These are phyloP conservation scores for Pentalonia nigronervosa DNA, from an alignment of 1,140 invertebrate genomes.

Conservation along the genomic window DNA sequence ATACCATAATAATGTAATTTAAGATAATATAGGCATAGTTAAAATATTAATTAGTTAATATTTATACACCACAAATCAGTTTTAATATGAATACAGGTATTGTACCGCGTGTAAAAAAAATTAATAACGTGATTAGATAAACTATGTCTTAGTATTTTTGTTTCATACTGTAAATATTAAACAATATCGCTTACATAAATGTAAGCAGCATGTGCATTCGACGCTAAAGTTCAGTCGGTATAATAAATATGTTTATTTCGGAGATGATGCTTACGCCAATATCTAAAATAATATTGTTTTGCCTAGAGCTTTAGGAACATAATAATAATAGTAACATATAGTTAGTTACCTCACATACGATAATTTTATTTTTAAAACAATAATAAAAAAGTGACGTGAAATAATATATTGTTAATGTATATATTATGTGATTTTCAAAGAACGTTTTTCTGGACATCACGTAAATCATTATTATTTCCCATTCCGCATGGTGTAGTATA, in stretches of 20 bases:
- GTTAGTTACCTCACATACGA: neutral
- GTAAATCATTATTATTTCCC: neutral
- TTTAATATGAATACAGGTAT: too few species aligned
- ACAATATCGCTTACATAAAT: neutral
- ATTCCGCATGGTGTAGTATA: neutral
- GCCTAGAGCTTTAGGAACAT: neutral
- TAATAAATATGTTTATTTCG: neutral
- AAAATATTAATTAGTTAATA: too few species aligned
- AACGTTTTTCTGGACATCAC: neutral
- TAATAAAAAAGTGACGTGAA: neutral
- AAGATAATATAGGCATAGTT: too few species aligned
- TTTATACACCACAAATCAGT: too few species aligned
- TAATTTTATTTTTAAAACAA: neutral
- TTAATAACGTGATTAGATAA: too few species aligned
- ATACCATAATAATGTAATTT: too few species aligned
- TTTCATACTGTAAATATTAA: too few species aligned
- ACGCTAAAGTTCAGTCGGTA: neutral
- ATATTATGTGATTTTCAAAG: neutral
- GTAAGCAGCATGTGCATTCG: neutral
- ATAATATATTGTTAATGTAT: neutral
- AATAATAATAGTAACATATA: neutral
- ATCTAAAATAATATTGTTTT: neutral
- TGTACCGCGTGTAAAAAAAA: too few species aligned
- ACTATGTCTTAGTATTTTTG: too few species aligned
- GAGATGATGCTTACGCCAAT: neutral